These are phyloP conservation scores for Neotoxoptera formosana DNA, from an alignment of 1,140 invertebrate genomes.

Conservation along the genomic window DNA sequence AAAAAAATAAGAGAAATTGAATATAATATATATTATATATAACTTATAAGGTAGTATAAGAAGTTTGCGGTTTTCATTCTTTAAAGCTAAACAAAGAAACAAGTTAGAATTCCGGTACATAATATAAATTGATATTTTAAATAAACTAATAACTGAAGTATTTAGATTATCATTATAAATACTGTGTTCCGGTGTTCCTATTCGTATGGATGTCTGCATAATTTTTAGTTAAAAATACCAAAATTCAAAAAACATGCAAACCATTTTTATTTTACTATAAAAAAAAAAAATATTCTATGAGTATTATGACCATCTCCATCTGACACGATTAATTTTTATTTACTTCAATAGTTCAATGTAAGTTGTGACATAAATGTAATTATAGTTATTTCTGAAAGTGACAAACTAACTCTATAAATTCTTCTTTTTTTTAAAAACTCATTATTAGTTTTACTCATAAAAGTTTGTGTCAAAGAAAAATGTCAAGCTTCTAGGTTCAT, in stretches of 20 bases:
- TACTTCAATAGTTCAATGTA: too few species aligned
- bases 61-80: not conserved
- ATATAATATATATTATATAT: not conserved
- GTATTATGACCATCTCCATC: too few species aligned
- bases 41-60: not conserved
- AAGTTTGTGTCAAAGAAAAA: too few species aligned
- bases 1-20: not conserved
- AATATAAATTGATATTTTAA: not conserved
- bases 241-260: not conserved
- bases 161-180: not conserved
- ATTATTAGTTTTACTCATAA: too few species aligned
- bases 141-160: not conserved
- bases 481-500: too few species aligned
- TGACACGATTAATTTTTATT: too few species aligned
- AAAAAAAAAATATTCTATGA: too few species aligned
- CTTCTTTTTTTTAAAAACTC: too few species aligned
- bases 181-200: not conserved
- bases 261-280: not conserved
- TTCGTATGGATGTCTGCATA: not conserved
- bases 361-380: too few species aligned
- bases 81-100: not conserved
- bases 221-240: not conserved
- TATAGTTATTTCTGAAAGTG: too few species aligned
- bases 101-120: not conserved
- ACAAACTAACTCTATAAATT: too few species aligned